Evolutionary conservation across 2,113 vertebrate species (phyloP), one percentile per base, ranked within the genome.

Genomic region (Clarias magur): DNA sequence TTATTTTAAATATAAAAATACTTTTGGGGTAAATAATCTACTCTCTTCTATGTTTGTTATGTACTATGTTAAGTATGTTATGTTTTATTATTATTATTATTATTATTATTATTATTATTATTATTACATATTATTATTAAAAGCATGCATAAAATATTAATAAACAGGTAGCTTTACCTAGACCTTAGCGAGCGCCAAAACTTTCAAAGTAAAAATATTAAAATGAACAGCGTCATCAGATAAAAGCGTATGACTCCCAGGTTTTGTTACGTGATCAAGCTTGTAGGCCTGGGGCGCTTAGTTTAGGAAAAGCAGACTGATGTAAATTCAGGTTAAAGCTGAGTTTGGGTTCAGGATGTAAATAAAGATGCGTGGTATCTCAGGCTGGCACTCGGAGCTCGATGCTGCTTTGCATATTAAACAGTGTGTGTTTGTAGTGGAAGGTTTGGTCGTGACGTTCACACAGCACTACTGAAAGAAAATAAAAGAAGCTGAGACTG

Each of bases 391-490:
- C 10, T 53, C 75, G 6, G 75, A 56, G 25, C 10, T 56, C 19
- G 1, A 21, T 8, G 65, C 68, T 75, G 65, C 42, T 87, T 89
- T 87, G 65, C 82, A 87, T 84, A 89, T 59, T 83, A 75, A 87
- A 87, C 82, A 84, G 73, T 57, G 30, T 59, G n/a, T 23, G 62
- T 67, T 57, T 65, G 80, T 60, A 30, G 27, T 17, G 38, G 48
- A 21, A 72, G 17, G 10, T 13, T 34, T 48, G 48, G 48, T 48
- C 81, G n/a, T 79, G 80, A 27, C 8, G 2, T n/a, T 30, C 23
- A 56, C 23, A 38, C 21, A 1, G 11, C 17, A 23, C 25, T 15
- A 34, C 34, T 56, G 68, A 65, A 21, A 23, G 23, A 82, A 30
- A 73, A 3, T 8, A 3, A 86, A 65, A 57, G 21, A 30, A 19